Base-by-base conservation (phyloP, 2,888 invertebrate genomes). In the Rhagophthalmus giganteus region DNA sequence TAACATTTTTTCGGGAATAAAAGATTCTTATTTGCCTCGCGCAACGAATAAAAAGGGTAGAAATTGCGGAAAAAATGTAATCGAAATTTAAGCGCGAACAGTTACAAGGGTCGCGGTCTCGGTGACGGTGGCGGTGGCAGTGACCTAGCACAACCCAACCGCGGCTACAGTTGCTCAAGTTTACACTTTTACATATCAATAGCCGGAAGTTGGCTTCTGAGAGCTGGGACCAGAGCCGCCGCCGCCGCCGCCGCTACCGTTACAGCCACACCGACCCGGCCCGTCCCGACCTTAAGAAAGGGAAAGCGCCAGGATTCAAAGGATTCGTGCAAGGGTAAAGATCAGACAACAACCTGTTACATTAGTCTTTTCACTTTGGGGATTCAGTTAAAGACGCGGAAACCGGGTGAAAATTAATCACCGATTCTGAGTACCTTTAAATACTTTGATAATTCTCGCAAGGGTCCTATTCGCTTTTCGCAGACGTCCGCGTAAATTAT, bases 101-200 rank as follows among this genome's bases (percentile, higher is more conserved):
- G 51, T 51, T 44, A 45, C 35, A 39, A 49, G 42, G 49, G 49
- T 42, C 42, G 49, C 42, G 34, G 37, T 16, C 20, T 25, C 39
- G 20, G 46, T 13, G 34, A 30, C 35, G 32, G 30, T 31, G 32
- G 34, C 16, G 39, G 38, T 27, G 41, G 15, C 46, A 38, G 28
- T 41, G 49, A 44, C 51, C 57, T 54, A 47, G 55, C 51, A 25
- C 45, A 54, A 54, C 37, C 37, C 54, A 35, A 48, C 60, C 53
- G 41, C 60, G 49, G 60, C 58, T 57, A 58, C 61, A 62, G 60
- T 61, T 63, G 58, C 59, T 62, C 59, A 61, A 62, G 61, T 63
- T 65, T 63, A 59, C 64, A 65, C 63, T 67, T 67, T 66, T 66
- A 63, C 63, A 66, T 67, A 65, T 65, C 66, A 65, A 66, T 63